Evolutionary conservation across 2,113 vertebrate species (phyloP), one percentile per base, ranked within the genome.

Genomic region (Halcyon malimbica): DNA sequence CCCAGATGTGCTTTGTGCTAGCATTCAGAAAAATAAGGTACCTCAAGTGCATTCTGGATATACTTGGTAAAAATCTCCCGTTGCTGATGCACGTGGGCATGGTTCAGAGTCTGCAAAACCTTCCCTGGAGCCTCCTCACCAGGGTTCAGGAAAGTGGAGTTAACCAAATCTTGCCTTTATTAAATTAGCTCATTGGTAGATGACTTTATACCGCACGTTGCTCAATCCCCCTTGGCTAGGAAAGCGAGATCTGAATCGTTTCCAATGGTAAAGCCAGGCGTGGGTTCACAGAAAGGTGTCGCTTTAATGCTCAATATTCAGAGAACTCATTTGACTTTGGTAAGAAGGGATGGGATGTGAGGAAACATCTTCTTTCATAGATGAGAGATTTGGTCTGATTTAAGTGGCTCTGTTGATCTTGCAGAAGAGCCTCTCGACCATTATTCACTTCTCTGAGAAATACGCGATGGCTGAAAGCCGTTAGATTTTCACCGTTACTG

Each of bases 31-130:
- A 29, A 50, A 33, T 5, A 19, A 75, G 44, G n/a, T 10, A 10
- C 31, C 74, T 62, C 9, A 9, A 16, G 7, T 29, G 24, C 29
- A 8, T 13, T 21, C 19, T 13, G 11, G 41, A 65, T 10, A 2
- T 2, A 2, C 13, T 23, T 35, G 60, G 13, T 3, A 16, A 62
- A 42, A 44, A 13, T 50, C 18, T 41, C 13, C 10, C 8, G 17
- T 28, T 0, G 2, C 41, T 39, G 31, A 6, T 18, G 41, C 10
- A 8, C 1, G 0, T 26, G 67, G 35, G 14, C 33, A 16, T 1
- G 1, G 79, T 8, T 39, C 31, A 42, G 62, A 20, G 21, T 4
- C 28, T 37, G 62, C 29, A 33, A 31, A 51, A 12, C 14, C 5
- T 25, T 29, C 74, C 39, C 67, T 6, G 10, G n/a, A 60, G 35